Evolutionary conservation across 2,797 vertebrate species (phyloP), one percentile per base, ranked within the genome.

Genomic region (Phoeniculus purpureus): DNA sequence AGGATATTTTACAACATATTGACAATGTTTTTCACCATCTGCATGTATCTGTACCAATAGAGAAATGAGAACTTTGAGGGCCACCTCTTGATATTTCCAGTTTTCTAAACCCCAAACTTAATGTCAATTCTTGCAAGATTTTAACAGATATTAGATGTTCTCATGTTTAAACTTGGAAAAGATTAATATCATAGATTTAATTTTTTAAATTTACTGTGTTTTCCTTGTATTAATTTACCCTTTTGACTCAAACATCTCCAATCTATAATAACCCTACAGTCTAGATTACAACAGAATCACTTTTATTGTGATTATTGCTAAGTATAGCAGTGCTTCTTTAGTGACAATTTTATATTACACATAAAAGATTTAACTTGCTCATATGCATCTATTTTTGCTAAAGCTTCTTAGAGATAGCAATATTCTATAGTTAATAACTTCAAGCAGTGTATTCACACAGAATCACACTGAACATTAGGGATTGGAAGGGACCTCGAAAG

Each of bases 51-150:
- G 64, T 67, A 59, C 14, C 21, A 58, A 2, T 3, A 21, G 5
- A 48, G 26, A 70, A 62, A 4, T 6, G 2, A 83, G 5, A 37
- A 55, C 2, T 68, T 72, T 37, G 10, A 19, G 50, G 10, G n/a
- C 0, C 3, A 1, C 2, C 2, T 4, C 62, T 61, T 22, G 7
- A 9, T 55, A n/a, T 19, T 43, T 71, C 10, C 65, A 6, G 3
- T 47, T 85, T 84, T 55, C 7, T 50, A 51, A 78, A 61, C 58
- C 16, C 48, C 3, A 81, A 55, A 13, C 1, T 3, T 23, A 18
- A 37, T 18, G 27, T 7, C 61, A 60, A 75, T 19, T 67, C 12
- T 37, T 11, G 7, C 17, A 52, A 55, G 8, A 76, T 22, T 66
- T 86, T 25, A 73, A 7, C 8, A 55, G 20, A 27, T 50, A 25